A percentile compares a stretch with the other conserved stretches of the same genome.
These are phyloP conservation scores for Acrocephalus arundinaceus DNA, from an alignment of 2,113 vertebrate species.

Conservation along the genomic window DNA sequence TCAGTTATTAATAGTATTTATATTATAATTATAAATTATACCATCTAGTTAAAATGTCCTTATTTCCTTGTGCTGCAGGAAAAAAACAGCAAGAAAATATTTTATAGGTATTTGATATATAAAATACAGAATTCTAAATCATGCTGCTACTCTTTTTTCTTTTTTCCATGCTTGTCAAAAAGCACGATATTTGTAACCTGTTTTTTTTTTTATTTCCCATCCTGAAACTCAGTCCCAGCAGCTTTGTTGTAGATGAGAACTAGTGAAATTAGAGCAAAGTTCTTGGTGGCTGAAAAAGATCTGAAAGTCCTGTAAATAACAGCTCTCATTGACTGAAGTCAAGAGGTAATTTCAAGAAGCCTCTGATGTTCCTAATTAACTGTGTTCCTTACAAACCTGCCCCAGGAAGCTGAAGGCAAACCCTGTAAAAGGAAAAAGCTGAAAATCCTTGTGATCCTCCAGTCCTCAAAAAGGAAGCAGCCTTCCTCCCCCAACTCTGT, in stretches of 20 bases:
- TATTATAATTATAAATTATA: background rate
- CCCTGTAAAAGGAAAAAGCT: background rate
- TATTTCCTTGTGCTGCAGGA: background rate
- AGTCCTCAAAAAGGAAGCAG: background rate
- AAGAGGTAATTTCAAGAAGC: background rate
- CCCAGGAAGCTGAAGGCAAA: background rate
- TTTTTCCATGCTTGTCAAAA: background rate
- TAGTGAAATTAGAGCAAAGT: background rate
- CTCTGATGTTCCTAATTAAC: background rate
- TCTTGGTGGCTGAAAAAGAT: background rate
- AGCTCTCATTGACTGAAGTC: background rate
- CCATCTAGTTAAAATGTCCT: background rate
- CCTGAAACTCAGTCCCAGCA: background rate
- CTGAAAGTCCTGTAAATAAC: background rate
- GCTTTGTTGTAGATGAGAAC: background rate
- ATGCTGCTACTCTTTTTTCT: background rate
- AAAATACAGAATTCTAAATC: background rate
- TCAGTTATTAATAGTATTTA: background rate
- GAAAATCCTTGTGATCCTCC: background rate
- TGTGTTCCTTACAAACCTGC: background rate
- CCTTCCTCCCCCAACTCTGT: background rate
- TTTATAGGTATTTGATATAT: background rate
- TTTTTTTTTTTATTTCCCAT: background rate
- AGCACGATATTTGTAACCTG: background rate
- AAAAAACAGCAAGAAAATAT: background rate